These are phyloP conservation scores for Simalia tracyae DNA, from an alignment of 2,797 vertebrate genomes.

Conservation along the genomic window DNA sequence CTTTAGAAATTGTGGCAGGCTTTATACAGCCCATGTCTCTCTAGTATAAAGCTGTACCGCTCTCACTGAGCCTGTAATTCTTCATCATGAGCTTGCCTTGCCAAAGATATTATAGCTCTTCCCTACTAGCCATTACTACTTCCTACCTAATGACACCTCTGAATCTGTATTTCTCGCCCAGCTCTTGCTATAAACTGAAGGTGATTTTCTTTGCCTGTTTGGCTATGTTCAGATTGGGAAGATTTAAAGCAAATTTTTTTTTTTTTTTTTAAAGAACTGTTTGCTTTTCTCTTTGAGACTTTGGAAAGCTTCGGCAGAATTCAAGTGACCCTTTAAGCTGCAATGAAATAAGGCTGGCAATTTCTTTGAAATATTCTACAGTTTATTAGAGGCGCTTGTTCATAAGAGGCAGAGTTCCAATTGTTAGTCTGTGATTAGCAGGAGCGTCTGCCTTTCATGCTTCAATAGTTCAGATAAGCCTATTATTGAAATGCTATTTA, in stretches of 20 bases:
- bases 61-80: conserved; percentile 1
- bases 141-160: neutral
- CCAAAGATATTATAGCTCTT: neutral
- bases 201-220: conserved; percentile 9
- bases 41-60: conserved; percentile 23
- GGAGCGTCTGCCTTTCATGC: conserved; percentile 18
- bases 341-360: neutral
- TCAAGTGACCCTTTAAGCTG: conserved; percentile 26
- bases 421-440: conserved; percentile 49
- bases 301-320: conserved; percentile 25
- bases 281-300: neutral
- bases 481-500: conserved; percentile 24
- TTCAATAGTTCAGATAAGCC: conserved; percentile 46
- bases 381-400: conserved; percentile 20
- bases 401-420: conserved; percentile 19
- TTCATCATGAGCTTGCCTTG: neutral
- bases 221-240: neutral
- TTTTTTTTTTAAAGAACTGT: neutral
- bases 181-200: neutral
- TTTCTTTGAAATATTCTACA: neutral
- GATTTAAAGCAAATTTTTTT: neutral
- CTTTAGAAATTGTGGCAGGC: conserved; percentile 28
- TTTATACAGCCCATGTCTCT: conserved; percentile 29
- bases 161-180: neutral
- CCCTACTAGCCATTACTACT: neutral